Base-by-base conservation (phyloP, 1,140 invertebrate species). In the Sweltsa coloradensis region DNA sequence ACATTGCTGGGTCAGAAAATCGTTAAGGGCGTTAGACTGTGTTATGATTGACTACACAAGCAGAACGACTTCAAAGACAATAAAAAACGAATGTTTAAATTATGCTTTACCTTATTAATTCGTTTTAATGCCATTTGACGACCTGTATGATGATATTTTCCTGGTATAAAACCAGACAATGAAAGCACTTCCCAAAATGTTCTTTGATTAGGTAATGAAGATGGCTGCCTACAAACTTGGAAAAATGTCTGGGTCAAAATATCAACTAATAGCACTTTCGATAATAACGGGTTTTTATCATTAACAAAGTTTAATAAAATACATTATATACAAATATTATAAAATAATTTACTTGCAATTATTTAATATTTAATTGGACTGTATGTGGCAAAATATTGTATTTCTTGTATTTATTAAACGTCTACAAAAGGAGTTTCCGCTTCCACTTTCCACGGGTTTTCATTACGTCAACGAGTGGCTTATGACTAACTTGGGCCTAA, bases 111-210 rank as follows among this genome's bases (percentile, higher is more conserved):
- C 85, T 91, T 90, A 82, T 90, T 90, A 77, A 91, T 91, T 84
- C 88, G 78, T 81, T 90, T 91, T 79, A 91, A 82, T 76, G 88
- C 87, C 88, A 91, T 91, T 85, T 80, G 71, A 68, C 62, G 63
- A 62, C 65, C 55, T 69, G 63, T 73, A 63, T 72, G 60, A n/a
- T 73, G 66, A 60, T 62, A 64, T 64, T 61, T 61, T 62, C 64
- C 66, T 66, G 62, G 61, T 62, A 55, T 56, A 63, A 66, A 66
- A 65, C 61, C 65, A 67, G 66, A 68, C 64, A 69, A 64, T 63
- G 65, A 65, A 67, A 67, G 63, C 61, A 66, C 68, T 66, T 63
- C 65, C 64, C 61, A 66, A 65, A 64, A 65, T n/a, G 65, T 67
- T 66, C 67, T 69, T 67, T 24, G 68, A 69, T 70, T 70, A 67